phyloP scores from a whole-genome alignment of 2,113 vertebrate species.

The Petroica traversi region DNA sequence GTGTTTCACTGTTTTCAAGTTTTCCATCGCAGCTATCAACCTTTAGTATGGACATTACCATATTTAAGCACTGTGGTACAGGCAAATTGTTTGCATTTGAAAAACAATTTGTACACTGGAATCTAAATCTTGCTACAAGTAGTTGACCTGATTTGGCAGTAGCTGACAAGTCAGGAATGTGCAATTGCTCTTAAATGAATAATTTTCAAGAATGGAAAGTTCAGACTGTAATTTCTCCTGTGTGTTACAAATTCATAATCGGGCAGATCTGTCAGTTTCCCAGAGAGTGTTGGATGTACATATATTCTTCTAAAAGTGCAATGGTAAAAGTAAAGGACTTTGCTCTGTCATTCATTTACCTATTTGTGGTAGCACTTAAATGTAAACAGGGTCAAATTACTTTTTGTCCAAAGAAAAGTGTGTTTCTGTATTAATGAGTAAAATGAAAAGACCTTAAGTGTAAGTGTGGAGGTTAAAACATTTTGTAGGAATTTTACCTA shows the following conservation, averaged over 20 bases:
- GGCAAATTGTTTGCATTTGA: background rate
- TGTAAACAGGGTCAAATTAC: background rate
- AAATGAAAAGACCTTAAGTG: background rate
- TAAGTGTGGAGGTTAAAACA: background rate
- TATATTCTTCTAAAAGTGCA: background rate
- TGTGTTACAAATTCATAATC: background rate
- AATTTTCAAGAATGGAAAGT: background rate
- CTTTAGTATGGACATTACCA: background rate
- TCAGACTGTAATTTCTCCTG: background rate
- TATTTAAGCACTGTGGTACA: background rate
- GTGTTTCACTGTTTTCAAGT: background rate
- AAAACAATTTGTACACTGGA: background rate
- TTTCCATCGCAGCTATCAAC: background rate
- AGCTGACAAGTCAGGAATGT: background rate
- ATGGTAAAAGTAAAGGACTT: background rate
- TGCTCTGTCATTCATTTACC: background rate
- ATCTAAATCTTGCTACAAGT: background rate
- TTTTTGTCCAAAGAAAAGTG: background rate
- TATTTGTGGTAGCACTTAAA: background rate
- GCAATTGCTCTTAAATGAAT: background rate
- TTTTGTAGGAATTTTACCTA: background rate
- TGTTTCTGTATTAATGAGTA: background rate
- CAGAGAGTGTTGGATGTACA: too few relatives aligned
- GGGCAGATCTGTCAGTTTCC: background rate
- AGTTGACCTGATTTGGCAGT: background rate